Evolutionary conservation across 2,888 invertebrate species (phyloP).

Genomic region (Drosophila infuscata): DNA sequence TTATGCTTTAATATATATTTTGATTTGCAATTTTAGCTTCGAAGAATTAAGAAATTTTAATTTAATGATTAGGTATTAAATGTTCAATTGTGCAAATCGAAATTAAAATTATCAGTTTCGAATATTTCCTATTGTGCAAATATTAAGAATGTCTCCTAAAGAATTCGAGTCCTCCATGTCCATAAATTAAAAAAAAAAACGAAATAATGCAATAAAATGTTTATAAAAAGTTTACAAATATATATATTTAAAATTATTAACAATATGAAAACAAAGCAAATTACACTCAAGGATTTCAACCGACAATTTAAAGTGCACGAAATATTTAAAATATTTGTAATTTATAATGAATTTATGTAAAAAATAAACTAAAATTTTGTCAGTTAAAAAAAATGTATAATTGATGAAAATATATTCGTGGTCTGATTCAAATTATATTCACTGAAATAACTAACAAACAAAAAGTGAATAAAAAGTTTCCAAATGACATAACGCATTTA

Average conservation of each 20-base stretch:
- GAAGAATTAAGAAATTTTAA: background rate
- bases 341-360: background rate
- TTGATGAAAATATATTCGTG: background rate
- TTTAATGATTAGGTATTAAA: background rate
- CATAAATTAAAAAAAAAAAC: background rate
- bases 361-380: background rate
- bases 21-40: background rate
- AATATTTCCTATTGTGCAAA: background rate
- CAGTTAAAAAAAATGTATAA: background rate
- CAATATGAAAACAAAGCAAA: background rate
- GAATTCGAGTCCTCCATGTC: background rate
- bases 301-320: background rate
- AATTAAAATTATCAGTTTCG: background rate
- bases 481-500: slow-evolving; percentile 26
- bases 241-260: background rate
- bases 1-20: background rate
- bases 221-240: background rate
- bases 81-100: background rate
- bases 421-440: background rate
- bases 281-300: background rate
- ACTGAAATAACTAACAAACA: background rate
- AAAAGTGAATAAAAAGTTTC: slow-evolving; percentile 22
- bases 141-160: background rate
- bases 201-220: background rate
- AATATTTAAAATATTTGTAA: background rate